Conservation (phyloP, 1,140 invertebrate genomes). For the Trichoplusia ni region DNA sequence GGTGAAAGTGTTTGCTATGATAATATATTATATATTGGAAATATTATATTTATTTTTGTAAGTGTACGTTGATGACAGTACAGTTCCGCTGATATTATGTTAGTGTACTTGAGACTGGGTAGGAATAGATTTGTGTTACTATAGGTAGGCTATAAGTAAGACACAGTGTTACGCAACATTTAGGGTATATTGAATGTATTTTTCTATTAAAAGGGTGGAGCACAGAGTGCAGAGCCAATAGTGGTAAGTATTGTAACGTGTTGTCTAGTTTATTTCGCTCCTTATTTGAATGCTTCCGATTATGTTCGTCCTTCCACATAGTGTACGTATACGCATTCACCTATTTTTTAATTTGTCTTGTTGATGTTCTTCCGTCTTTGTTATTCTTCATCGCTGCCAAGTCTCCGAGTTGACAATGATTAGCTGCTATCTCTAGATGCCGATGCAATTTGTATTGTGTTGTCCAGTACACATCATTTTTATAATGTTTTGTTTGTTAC, state of each 20-base stretch:
- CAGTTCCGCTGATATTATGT: too few relatives aligned
- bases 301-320: conserved; percentile 35
- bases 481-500: conserved; percentile 42
- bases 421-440: conserved; percentile 80
- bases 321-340: conserved; percentile 31
- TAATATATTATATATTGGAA: neutral
- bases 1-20: conserved; percentile 30
- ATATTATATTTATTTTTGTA: too few relatives aligned
- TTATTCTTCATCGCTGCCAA: conserved; percentile 41
- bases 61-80: too few relatives aligned
- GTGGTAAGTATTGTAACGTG: conserved; percentile 89
- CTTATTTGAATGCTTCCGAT: conserved; percentile 49
- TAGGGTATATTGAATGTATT: conserved; percentile 52
- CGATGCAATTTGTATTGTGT: conserved; percentile 67
- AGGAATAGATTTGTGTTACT: too few relatives aligned
- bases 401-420: conserved; percentile 52
- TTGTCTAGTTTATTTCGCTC: conserved; percentile 46
- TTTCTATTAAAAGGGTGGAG: conserved; percentile 89
- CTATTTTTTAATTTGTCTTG: conserved; percentile 37
- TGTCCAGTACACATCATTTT: conserved; percentile 38
- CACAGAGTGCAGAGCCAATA: conserved; percentile 95
- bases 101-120: too few relatives aligned
- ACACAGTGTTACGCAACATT: conserved; percentile 15
- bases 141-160: conserved; percentile 17
- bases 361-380: conserved; percentile 39